Conservation (phyloP, 2,888 invertebrate species). For the Camptogramma bilineatum region DNA sequence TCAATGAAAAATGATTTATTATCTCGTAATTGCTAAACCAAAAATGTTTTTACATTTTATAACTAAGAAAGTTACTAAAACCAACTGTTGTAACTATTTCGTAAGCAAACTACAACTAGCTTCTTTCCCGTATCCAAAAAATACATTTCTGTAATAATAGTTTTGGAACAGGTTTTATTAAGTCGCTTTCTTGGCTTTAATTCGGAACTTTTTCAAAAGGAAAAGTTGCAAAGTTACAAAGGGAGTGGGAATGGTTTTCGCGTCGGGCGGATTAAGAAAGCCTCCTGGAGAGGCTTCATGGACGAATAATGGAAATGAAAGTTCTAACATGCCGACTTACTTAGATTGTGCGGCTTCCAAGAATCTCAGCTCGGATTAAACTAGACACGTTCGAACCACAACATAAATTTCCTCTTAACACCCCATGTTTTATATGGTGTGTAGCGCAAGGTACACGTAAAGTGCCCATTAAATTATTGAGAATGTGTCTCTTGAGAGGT, state of each 20-base stretch:
- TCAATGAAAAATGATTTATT: slow-evolving; percentile 6
- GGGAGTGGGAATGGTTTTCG: slow-evolving; percentile 62
- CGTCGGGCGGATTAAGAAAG: slow-evolving; percentile 67
- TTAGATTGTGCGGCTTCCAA: slow-evolving; percentile 72
- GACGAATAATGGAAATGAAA: slow-evolving; percentile 72
- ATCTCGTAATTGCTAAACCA: not conserved
- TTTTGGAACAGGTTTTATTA: slow-evolving; percentile 52
- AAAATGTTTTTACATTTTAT: not conserved
- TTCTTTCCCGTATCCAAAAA: slow-evolving; percentile 6
- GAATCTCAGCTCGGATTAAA: slow-evolving; percentile 71
- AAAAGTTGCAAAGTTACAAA: slow-evolving; percentile 59
- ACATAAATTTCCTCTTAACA: slow-evolving; percentile 71
- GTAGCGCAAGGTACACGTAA: slow-evolving; percentile 39
- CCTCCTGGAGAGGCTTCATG: slow-evolving; percentile 56
- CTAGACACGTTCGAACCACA: slow-evolving; percentile 71
- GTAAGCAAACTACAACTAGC: slow-evolving; percentile 5
- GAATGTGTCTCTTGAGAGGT: slow-evolving; percentile 40
- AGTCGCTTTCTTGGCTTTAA: slow-evolving; percentile 56
- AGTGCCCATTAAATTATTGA: slow-evolving; percentile 45
- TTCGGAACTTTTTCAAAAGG: slow-evolving; percentile 62
- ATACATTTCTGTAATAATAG: slow-evolving; percentile 42
- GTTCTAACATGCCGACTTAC: slow-evolving; percentile 72
- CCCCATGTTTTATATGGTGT: slow-evolving; percentile 54
- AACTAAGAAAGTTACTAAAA: not conserved
- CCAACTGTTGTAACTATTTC: not conserved